phyloP scores from a whole-genome alignment of 2,888 invertebrate genomes.

The Heliconius aoede region DNA sequence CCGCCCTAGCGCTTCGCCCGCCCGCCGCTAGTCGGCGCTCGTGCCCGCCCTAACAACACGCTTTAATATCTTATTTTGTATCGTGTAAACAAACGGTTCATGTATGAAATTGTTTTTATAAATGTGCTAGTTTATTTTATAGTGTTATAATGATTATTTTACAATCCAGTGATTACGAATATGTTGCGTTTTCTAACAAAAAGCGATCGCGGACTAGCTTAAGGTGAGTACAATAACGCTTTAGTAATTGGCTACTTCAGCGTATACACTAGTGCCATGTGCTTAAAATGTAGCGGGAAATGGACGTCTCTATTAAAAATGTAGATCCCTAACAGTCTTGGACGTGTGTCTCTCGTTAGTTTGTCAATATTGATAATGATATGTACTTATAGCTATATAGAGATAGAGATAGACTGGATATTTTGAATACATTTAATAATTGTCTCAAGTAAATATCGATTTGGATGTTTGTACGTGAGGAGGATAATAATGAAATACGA shows the following conservation, averaged over 20 bases:
- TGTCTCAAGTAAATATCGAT: constrained; percentile 13
- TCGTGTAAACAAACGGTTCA: constrained; percentile 78
- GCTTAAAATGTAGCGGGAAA: constrained; percentile 13
- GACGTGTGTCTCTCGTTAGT: constrained; percentile 5
- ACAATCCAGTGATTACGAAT: constrained; percentile 41
- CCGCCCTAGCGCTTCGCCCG: constrained; percentile 67
- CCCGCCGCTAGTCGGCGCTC: constrained; percentile 78
- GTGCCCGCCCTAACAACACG: constrained; percentile 76
- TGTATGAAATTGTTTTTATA: constrained; percentile 56
- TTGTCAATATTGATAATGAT: constrained; percentile 7
- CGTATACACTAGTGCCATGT: constrained; percentile 13
- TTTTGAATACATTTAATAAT: constrained; percentile 8
- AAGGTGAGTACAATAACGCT: constrained; percentile 56
- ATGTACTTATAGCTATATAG: neutral
- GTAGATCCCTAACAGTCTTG: neutral
- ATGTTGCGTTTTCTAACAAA: constrained; percentile 37
- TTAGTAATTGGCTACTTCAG: constrained; percentile 23
- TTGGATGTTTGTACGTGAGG: constrained; percentile 3
- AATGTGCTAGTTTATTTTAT: constrained; percentile 51
- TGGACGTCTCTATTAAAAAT: constrained; percentile 4
- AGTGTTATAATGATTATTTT: constrained; percentile 49
- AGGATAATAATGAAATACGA: neutral
- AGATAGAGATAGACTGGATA: neutral
- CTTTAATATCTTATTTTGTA: constrained; percentile 66
- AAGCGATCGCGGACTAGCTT: constrained; percentile 46